Conservation (phyloP, 1,140 invertebrate genomes). For the Ceratitis capitata region DNA sequence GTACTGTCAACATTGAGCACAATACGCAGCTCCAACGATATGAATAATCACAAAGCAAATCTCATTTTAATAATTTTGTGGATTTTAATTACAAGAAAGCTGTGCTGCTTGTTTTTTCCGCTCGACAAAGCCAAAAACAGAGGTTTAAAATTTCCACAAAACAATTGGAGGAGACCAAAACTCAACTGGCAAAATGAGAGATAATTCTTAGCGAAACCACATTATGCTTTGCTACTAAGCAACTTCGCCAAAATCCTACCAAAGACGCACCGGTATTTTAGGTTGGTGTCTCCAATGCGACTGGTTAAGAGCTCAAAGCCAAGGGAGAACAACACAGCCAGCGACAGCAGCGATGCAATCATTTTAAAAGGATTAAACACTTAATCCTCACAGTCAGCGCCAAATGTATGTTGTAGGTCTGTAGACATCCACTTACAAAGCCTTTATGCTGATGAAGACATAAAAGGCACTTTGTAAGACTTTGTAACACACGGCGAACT, state of each 20-base stretch:
- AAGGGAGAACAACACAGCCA: neutral
- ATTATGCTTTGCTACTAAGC: neutral
- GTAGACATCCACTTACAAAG: neutral
- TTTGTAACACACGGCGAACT: neutral
- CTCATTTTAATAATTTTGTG: conserved; percentile 13
- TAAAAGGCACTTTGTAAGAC: neutral
- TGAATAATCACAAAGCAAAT: neutral
- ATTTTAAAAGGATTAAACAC: neutral
- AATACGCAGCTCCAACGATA: neutral
- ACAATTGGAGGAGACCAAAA: neutral
- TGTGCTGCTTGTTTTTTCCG: neutral
- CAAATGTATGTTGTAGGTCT: neutral
- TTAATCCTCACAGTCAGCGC: conserved; percentile 1
- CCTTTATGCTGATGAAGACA: neutral
- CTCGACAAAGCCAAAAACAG: neutral
- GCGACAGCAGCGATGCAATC: neutral
- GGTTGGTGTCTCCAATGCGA: neutral
- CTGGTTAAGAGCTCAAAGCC: neutral
- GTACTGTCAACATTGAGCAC: neutral
- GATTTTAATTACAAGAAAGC: neutral
- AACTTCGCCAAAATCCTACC: no score
- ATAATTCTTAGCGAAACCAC: no score
- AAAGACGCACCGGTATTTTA: neutral
- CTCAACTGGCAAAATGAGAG: neutral
- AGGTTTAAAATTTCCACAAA: neutral